Base-by-base conservation (phyloP, 2,888 invertebrate genomes). In the Itoplectis maculator region DNA sequence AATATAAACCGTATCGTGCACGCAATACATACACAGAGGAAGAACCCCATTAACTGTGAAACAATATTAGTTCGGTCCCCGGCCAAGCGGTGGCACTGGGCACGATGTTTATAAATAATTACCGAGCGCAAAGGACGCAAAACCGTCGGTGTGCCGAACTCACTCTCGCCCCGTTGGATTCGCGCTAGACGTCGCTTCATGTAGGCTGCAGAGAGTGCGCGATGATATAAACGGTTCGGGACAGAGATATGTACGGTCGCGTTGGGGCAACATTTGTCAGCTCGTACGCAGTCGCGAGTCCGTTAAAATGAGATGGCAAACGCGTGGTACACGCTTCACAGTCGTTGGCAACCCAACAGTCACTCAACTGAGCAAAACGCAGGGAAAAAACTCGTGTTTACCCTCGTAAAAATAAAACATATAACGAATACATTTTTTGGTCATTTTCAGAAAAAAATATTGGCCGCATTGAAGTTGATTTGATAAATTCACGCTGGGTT, bases 81-180 rank as follows among this genome's bases (percentile, higher is more conserved):
- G 18, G 11, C 68, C 80, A 79, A 77, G 75, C 59, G 54, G 40
- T 18, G 42, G 79, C 75, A 82, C 77, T 72, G 56, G 81, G 80
- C 47, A 79, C 56, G 80, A 76, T 88, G 87, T 88, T 88, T 88
- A 86, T 88, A 87, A 88, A 87, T 88, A 87, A 88, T 88, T 88
- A 88, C 73, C 78, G 68, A 23, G n/a, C 70, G 54, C 47, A 73
- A 81, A 86, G 79, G 74, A 68, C 59, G 70, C 42, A 70, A 68
- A 23, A 47, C 15, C 56, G 54, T 23, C 18, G 37, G 70, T 70
- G 54, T 29, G 23, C 35, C 40, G 54, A 2, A 42, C n/a, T n/a
- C n/a, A n/a, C n/a, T n/a, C n/a, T n/a, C 56, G 15, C 37, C 9
- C 20, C 18, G 18, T 40, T 18, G 9, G n/a, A 29, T n/a, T 13